phyloP scores from a whole-genome alignment of 2,113 vertebrate species.

The Anhinga rufa region DNA sequence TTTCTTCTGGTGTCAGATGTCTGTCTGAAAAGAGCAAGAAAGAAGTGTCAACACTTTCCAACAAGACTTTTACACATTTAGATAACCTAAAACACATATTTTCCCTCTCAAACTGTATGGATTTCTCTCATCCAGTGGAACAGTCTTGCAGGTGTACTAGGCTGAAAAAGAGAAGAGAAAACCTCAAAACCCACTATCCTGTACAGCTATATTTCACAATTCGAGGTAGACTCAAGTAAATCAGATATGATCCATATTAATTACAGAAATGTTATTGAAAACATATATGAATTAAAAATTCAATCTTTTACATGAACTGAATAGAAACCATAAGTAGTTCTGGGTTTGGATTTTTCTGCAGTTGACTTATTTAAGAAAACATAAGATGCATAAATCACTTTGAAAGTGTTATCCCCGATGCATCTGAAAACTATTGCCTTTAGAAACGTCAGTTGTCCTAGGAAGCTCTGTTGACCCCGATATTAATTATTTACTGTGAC shows the following conservation, averaged over 20 bases:
- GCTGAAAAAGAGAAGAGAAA: background rate
- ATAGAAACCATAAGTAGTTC: background rate
- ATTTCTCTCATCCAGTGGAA: background rate
- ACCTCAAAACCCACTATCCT: background rate
- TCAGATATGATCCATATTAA: background rate
- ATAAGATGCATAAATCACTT: background rate
- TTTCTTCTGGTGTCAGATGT: constrained; percentile 52
- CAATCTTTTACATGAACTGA: background rate
- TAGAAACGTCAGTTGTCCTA: background rate
- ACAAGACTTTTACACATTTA: background rate
- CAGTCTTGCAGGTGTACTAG: background rate
- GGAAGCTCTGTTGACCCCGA: background rate
- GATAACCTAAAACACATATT: background rate
- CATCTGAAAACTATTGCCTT: background rate
- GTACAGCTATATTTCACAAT: background rate
- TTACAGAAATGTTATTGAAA: background rate
- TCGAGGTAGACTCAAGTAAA: background rate
- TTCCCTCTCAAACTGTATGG: background rate
- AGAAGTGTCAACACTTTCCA: background rate
- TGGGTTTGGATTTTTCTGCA: background rate
- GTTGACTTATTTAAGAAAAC: background rate
- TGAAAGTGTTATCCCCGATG: background rate
- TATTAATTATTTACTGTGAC: background rate
- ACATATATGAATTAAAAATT: background rate
- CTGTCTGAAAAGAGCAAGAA: constrained; percentile 52